phyloP scores from a whole-genome alignment of 2,113 vertebrate species.

The Eulemur rufifrons region DNA sequence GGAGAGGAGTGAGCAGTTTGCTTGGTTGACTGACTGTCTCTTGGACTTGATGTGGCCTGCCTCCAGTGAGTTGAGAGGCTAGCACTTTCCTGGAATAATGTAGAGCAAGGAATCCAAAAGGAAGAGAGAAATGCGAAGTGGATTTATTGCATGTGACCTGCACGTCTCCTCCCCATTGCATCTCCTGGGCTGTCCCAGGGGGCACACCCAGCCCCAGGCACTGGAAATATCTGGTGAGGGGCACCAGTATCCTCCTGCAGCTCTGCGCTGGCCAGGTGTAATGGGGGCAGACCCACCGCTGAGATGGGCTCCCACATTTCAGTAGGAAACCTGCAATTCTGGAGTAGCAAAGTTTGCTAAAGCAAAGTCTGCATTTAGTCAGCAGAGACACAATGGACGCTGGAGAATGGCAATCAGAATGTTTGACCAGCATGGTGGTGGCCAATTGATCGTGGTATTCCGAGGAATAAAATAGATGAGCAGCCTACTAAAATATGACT shows the following conservation, averaged over 20 bases:
- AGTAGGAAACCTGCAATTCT: not conserved
- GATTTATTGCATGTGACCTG: not conserved
- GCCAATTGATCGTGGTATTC: not conserved
- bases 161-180: not conserved
- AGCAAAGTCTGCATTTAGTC: not conserved
- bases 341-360: not conserved
- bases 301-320: too few species aligned
- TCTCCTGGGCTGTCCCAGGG: not conserved
- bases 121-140: not conserved
- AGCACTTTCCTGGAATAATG: not conserved
- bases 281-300: not conserved
- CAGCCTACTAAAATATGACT: not conserved
- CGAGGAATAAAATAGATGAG: not conserved
- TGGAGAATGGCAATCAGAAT: not conserved
- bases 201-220: not conserved
- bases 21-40: not conserved
- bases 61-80: not conserved
- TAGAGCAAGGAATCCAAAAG: not conserved
- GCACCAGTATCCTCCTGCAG: fast-evolving
- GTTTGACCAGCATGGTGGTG: not conserved
- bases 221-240: not conserved
- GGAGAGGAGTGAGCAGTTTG: not conserved
- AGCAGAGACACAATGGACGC: not conserved
- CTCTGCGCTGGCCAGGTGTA: not conserved
- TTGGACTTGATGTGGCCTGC: not conserved